Base-by-base conservation (phyloP, 2,113 vertebrate genomes). In the Clinocottus analis region DNA sequence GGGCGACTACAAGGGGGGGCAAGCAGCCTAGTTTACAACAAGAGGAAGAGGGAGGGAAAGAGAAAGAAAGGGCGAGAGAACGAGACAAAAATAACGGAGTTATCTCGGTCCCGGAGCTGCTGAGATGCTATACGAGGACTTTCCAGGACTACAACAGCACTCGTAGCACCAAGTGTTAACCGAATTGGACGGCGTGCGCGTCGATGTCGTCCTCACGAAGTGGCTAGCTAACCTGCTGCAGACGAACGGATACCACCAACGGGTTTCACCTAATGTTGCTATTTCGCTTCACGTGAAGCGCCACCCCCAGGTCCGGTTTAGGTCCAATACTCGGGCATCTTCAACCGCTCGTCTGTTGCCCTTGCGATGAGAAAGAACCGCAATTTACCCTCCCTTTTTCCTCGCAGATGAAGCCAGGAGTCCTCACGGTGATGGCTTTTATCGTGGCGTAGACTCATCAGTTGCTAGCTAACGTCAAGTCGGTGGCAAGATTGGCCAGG, bases 11-110 rank as follows among this genome's bases (percentile, higher is more conserved):
- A 21, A 88, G 85, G 72, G 70, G 88, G 89, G 87, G 27, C 43
- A 90, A 91, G 89, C 90, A 94, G 93, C 84, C 93, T 92, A 93
- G 92, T 94, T 93, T 94, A 93, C 92, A 93, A 93, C 91, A 93
- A 91, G 93, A 94, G 90, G 85, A 90, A 87, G 91, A 94, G 91
- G 89, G 91, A 85, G 91, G 89, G 87, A 90, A 80, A 91, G 76
- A 79, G 85, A 87, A 85, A 91, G 90, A 91, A 89, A 91, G 86
- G 87, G 84, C 85, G 49, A 37, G 69, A 59, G 67, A 59, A 37
- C 64, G 35, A 86, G 69, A 77, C 65, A 45, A 58, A 85, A 90
- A 80, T 84, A 89, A 84, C 37, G 72, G 64, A 77, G 66, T 87
- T 82, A 87, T 86, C 67, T 84, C 70, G 68, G 71, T 16, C 58